Evolutionary conservation across 2,888 invertebrate genomes (phyloP).

Genomic region (Synergus japonicus): DNA sequence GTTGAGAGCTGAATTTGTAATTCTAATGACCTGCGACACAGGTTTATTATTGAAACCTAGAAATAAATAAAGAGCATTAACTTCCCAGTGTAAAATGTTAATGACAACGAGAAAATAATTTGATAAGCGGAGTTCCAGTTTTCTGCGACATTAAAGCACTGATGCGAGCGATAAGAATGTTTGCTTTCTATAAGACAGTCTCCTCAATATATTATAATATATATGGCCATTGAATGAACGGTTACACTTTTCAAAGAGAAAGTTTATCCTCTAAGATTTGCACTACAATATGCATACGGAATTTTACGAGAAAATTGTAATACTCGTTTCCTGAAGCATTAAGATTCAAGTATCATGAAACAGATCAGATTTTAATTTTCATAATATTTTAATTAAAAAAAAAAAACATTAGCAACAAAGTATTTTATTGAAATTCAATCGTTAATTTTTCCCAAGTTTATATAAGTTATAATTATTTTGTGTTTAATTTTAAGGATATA

Average conservation of each 20-base stretch:
- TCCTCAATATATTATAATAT: conserved; percentile 11
- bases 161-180: conserved; percentile 35
- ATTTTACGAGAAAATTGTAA: background rate
- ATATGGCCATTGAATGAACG: conserved; percentile 18
- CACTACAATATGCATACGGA: conserved; percentile 6
- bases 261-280: background rate
- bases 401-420: too few relatives aligned
- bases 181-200: conserved; percentile 32
- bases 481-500: too few relatives aligned
- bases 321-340: conserved; percentile 2
- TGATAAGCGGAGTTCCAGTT: conserved; percentile 33
- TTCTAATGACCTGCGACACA: background rate
- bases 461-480: too few relatives aligned
- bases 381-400: too few relatives aligned
- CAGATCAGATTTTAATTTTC: too few relatives aligned
- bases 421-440: too few relatives aligned
- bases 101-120: conserved; percentile 39
- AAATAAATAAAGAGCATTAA: conserved; percentile 27
- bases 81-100: conserved; percentile 15
- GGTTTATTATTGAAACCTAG: conserved; percentile 15
- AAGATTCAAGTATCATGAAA: background rate
- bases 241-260: conserved; percentile 25
- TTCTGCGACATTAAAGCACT: conserved; percentile 23
- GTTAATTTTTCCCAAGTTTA: too few relatives aligned
- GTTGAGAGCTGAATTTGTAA: background rate